phyloP scores from a whole-genome alignment of 92 coral and sea anemone genomes.

The Epizoanthus illoricatus region DNA sequence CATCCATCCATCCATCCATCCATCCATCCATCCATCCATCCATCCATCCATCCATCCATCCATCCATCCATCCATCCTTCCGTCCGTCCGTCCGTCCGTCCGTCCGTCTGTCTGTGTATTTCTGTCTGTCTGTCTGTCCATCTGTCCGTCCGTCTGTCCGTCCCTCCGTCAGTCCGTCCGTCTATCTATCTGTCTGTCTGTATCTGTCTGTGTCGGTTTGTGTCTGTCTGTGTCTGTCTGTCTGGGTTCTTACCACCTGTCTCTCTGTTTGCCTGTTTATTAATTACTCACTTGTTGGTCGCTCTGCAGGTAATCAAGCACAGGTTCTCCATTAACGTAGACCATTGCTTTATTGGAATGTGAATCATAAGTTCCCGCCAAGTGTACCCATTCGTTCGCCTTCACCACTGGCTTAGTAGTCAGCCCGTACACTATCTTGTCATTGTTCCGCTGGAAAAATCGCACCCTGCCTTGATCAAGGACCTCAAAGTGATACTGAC shows the following conservation, averaged over 20 bases:
- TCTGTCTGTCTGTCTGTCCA: too few relatives aligned
- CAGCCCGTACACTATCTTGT: slow-evolving; percentile 77
- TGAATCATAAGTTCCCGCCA: slow-evolving; percentile 81
- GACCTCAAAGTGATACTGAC: slow-evolving; percentile 87
- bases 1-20: too few relatives aligned
- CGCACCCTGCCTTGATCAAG: slow-evolving; percentile 76
- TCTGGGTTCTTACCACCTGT: neutral
- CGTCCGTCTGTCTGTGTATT: too few relatives aligned
- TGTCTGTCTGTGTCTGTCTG: too few relatives aligned
- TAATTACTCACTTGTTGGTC: slow-evolving; percentile 50
- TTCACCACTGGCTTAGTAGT: slow-evolving; percentile 68
- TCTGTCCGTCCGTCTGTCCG: too few relatives aligned
- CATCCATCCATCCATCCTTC: too few relatives aligned
- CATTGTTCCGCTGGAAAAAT: slow-evolving; percentile 82
- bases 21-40: too few relatives aligned
- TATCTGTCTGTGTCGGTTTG: too few relatives aligned
- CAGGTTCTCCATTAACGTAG: slow-evolving; percentile 73
- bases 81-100: too few relatives aligned
- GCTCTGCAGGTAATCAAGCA: slow-evolving; percentile 64
- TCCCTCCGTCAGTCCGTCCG: too few relatives aligned
- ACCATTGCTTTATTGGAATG: slow-evolving; percentile 65
- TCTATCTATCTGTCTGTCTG: too few relatives aligned
- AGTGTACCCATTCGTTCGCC: slow-evolving; percentile 76
- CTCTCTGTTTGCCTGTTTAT: neutral
- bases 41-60: too few relatives aligned